These are phyloP conservation scores for Trichonephila inaurata DNA, from an alignment of 1,140 invertebrate species.

Conservation along the genomic window DNA sequence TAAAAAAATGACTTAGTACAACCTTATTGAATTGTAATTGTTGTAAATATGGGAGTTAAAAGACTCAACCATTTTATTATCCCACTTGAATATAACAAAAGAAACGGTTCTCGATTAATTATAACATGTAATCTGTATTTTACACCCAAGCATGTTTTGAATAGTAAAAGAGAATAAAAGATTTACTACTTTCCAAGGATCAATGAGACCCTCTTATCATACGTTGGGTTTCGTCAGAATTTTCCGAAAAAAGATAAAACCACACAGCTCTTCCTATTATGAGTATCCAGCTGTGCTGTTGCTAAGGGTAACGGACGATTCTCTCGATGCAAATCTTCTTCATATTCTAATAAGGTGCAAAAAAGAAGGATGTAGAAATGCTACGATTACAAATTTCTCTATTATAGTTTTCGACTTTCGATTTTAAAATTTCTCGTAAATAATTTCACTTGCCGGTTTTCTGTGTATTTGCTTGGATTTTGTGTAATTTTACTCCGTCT, in stretches of 20 bases:
- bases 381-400: neutral
- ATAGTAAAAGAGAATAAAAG: neutral
- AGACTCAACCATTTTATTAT: no score
- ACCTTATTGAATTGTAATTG: no score
- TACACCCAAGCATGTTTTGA: neutral
- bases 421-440: neutral
- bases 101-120: no score
- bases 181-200: neutral
- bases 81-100: no score
- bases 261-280: neutral
- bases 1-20: no score
- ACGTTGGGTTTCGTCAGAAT: slow-evolving; percentile 40
- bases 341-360: neutral
- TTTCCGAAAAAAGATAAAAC: neutral
- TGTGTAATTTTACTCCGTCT: no score
- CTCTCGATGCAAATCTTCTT: neutral
- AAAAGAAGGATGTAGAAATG: neutral
- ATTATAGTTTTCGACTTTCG: neutral
- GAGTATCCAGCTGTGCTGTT: slow-evolving; percentile 57
- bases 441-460: no score
- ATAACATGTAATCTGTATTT: no score
- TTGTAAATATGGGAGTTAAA: no score
- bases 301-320: slow-evolving; percentile 38
- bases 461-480: no score
- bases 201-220: slow-evolving; percentile 12